These are phyloP conservation scores for Paramormyrops hopkinsi DNA, from an alignment of 2,797 vertebrate genomes.

Conservation along the genomic window DNA sequence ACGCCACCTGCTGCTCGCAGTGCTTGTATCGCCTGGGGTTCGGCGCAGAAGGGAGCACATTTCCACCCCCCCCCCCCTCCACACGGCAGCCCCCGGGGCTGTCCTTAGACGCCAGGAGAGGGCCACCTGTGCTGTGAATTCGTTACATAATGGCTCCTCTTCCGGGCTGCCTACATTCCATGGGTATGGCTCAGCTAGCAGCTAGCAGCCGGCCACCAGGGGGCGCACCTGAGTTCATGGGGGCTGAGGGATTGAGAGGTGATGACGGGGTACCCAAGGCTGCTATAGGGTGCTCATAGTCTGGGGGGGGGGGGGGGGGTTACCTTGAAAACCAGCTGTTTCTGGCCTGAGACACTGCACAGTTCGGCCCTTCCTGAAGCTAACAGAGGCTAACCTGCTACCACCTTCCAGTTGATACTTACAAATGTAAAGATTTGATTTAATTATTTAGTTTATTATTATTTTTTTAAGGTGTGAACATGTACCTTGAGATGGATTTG, in stretches of 20 bases:
- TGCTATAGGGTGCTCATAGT: neutral
- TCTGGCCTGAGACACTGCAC: neutral
- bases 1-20: neutral
- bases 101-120: neutral
- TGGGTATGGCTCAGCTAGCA: neutral
- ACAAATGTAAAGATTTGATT: neutral
- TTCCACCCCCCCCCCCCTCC: neutral
- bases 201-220: neutral
- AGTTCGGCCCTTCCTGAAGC: neutral
- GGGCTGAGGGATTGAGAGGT: neutral
- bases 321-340: neutral
- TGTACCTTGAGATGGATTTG: neutral
- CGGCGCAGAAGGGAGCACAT: neutral
- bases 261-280: neutral
- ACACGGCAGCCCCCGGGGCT: conserved; percentile 1
- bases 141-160: neutral
- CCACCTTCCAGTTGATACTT: neutral
- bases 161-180: neutral
- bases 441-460: neutral
- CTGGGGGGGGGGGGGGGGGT: neutral
- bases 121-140: conserved; percentile 20
- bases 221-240: neutral
- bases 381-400: neutral
- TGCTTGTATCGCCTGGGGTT: neutral
- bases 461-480: neutral